Evolutionary conservation across 1,140 invertebrate species (phyloP), one percentile per base, ranked within the genome.

Genomic region (Drosophila busckii): DNA sequence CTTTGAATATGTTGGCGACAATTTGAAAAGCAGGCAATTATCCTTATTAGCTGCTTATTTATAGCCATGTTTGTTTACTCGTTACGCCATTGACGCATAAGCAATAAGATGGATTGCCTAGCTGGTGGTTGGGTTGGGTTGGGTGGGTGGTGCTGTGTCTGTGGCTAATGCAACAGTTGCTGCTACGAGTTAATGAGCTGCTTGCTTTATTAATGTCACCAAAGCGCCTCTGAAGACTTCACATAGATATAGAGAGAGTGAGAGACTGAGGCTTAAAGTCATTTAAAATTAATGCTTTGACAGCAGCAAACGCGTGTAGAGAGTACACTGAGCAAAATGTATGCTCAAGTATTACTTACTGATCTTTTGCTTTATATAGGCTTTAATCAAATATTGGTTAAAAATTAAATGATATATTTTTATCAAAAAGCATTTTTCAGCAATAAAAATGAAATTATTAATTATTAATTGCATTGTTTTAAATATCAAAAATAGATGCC

Each of bases 31-130:
- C 68, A 73, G 63, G 73, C 75, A 82, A 82, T 82, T 82, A 83
- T 82, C 65, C 75, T 83, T 83, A 83, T 82, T 82, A 82, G 60
- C 69, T 46, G 75, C 76, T 83, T 82, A 83, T 82, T 82, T 82
- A 82, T 82, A 56, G 65, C 56, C 66, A 75, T 82, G 60, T 80
- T 82, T 76, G 70, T 61, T 66, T 80, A 64, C 58, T 80, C 54
- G 56, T 80, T 68, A 58, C 40, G 42, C 46, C 54, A 73, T 64
- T 60, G 59, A 65, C 37, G 48, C 58, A 63, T 55, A 64, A 55
- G 52, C 56, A 60, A 67, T 71, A 62, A 59, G 20, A 19, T 37
- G 31, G 31, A 42, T 8, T 16, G 26, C 9, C 22, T 48, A 65
- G 46, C 7, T 7, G 4, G 2, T 4, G 4, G 5, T 6, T 4